Conservation (phyloP, 2,113 vertebrate genomes). For the Hyaena hyaena region DNA sequence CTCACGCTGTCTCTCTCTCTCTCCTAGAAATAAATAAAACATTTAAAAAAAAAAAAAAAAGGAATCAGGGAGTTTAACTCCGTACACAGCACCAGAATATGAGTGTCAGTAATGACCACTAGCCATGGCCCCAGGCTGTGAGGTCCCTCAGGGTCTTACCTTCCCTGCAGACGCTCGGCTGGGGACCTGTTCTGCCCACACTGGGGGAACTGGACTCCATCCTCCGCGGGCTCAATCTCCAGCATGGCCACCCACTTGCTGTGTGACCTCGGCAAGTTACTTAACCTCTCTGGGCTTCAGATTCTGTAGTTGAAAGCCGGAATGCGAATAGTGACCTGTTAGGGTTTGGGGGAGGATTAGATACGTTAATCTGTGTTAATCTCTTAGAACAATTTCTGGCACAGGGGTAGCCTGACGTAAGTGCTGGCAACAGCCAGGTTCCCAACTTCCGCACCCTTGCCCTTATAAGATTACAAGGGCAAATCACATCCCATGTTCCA, state of each 20-base stretch:
- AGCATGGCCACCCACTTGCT: neutral
- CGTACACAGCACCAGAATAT: neutral
- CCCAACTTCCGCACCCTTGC: neutral
- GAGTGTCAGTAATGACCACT: neutral
- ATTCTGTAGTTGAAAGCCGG: neutral
- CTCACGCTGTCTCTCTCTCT: too few species aligned
- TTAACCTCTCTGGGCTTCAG: neutral
- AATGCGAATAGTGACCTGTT: neutral
- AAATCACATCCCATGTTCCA: neutral
- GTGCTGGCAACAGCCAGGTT: neutral
- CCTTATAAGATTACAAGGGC: neutral
- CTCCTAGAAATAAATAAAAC: too few species aligned
- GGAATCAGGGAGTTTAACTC: neutral
- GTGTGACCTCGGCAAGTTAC: neutral
- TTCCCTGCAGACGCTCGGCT: neutral
- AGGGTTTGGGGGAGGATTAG: neutral
- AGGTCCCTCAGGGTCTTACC: neutral
- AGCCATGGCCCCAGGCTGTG: neutral
- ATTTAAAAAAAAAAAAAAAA: too few species aligned
- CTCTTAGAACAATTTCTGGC: neutral
- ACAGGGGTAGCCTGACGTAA: neutral
- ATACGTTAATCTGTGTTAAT: accelerated
- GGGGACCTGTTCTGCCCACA: neutral
- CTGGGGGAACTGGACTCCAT: neutral
- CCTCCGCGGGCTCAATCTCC: neutral